A percentile compares a stretch with the other conserved stretches of the same genome.
Conservation (phyloP, 2,888 invertebrate species). For the Therioaphis trifolii region DNA sequence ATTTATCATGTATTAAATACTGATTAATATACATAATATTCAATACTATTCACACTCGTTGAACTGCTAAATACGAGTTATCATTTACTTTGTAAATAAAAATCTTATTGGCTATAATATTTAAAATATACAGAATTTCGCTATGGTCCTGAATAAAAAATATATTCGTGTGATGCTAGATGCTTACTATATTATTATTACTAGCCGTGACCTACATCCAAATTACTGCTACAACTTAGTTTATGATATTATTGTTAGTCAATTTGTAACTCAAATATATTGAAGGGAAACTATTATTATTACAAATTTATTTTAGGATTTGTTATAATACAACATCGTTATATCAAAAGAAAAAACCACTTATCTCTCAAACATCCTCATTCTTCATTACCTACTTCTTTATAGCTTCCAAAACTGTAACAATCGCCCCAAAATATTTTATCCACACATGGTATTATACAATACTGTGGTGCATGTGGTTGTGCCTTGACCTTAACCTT, state of each 20-base stretch:
- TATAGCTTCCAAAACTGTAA: no score
- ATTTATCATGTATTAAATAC: no score
- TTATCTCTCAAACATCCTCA: no score
- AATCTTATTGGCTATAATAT: not conserved
- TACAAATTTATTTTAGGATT: no score
- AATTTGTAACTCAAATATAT: not conserved
- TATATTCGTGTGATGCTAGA: not conserved
- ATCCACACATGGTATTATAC: not conserved
- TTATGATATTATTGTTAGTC: conserved; percentile 11
- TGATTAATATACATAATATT: no score
- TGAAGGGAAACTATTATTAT: no score
- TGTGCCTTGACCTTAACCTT: not conserved
- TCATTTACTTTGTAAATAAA: no score
- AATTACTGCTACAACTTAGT: conserved; percentile 5
- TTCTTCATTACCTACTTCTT: no score
- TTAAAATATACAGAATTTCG: not conserved
- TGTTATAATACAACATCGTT: no score
- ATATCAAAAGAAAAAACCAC: no score
- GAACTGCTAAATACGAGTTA: no score
- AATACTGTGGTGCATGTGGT: not conserved
- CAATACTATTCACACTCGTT: no score
- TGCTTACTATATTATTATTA: not conserved
- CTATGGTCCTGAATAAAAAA: conserved; percentile 36
- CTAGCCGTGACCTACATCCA: conserved; percentile 38
- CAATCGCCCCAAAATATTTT: not conserved